Base-by-base conservation (phyloP, 2,888 invertebrate species). In the Dryocosmus kuriphilus region DNA sequence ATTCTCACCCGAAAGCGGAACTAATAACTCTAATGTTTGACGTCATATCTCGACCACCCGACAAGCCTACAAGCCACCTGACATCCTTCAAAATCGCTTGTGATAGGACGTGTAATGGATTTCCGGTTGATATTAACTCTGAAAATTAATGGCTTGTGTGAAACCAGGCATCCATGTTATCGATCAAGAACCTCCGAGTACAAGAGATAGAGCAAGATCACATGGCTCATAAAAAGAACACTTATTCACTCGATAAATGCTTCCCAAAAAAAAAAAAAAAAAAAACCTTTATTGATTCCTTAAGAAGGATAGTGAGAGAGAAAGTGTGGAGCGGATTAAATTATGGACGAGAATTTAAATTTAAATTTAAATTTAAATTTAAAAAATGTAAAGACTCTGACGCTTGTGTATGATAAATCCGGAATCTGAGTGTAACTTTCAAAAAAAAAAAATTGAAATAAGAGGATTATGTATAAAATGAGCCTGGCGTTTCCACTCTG, bases 41-140 rank as follows among this genome's bases (percentile, higher is more conserved):
- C 51, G 51, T 55, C 51, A 55, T 9, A 8, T n/a, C 8, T 55
- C n/a, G n/a, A n/a, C 16, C 41, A 41, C 41, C 41, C 14, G 41
- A 41, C 41, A 41, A 2, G 41, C 14, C 41, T 41, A 41, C 14
- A 11, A 41, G n/a, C 19, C 8, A 24, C 14, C 57, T 24, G 57
- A 57, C 27, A 71, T 71, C 46, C 46, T 51, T 71, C 71, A 71
- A 51, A 32, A 71, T 46, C 27, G 24, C n/a, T 71, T 4, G 24
- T 30, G 46, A 71, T 71, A 46, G 19, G 24, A 27, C 27, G 30
- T 51, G 24, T 71, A 71, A 71, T 71, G 71, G 71, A 71, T 71
- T 46, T 71, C 46, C 27, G 71, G 46, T 46, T 8, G 71, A 71
- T 71, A 71, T 71, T 46, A 71, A 30, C 27, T 67, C 24, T 22